Conservation (phyloP, 2,797 vertebrate species). For the Lepidocolaptes lacrymiger region DNA sequence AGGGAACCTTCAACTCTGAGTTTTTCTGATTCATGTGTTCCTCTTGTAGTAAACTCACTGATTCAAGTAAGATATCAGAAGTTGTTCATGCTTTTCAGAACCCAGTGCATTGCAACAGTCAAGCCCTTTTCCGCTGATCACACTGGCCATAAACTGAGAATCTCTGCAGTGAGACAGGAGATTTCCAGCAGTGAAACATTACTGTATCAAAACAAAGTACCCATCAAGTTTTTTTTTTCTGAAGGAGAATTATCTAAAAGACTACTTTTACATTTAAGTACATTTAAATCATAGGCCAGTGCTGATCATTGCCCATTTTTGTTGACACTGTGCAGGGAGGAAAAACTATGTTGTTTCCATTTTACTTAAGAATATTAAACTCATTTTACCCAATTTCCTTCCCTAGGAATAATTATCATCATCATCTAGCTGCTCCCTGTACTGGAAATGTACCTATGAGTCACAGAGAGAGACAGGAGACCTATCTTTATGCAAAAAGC, state of each 20-base stretch:
- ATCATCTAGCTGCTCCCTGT: background rate
- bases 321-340: fast-evolving
- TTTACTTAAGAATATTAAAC: background rate
- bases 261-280: background rate
- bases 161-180: background rate
- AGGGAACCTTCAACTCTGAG: background rate
- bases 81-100: background rate
- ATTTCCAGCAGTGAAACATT: background rate
- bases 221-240: background rate
- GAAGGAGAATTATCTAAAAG: background rate
- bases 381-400: background rate
- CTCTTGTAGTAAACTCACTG: background rate
- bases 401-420: background rate
- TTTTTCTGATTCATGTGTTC: background rate
- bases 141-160: background rate
- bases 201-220: background rate
- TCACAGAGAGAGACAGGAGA: background rate
- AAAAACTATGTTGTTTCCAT: background rate
- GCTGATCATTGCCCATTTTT: background rate
- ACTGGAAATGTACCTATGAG: background rate
- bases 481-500: background rate
- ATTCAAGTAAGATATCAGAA: background rate
- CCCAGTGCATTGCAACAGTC: background rate
- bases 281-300: background rate
- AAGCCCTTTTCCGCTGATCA: background rate